A percentile compares a stretch with the other conserved stretches of the same genome.
Evolutionary conservation across 2,797 vertebrate genomes (phyloP).

Genomic region (Anabas testudineus): DNA sequence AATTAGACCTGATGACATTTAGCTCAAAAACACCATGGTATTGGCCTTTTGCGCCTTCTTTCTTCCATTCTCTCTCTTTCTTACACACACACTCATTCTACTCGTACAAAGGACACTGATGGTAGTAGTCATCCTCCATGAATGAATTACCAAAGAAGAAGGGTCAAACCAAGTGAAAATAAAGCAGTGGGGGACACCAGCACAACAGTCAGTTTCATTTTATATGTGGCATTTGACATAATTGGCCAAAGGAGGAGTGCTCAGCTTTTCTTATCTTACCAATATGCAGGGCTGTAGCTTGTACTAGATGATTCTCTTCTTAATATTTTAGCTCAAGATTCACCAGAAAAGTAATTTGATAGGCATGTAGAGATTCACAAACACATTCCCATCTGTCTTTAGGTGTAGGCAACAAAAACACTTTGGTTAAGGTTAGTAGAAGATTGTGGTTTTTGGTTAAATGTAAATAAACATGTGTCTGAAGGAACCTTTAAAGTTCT

Average conservation of each 20-base stretch:
- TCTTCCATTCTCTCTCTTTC: conserved; percentile 18
- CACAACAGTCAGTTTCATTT: conserved; percentile 35
- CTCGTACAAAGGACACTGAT: conserved; percentile 58
- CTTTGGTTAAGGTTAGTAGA: too few relatives aligned
- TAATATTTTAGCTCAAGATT: not conserved
- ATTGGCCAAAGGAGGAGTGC: conserved; percentile 27
- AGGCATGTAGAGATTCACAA: too few relatives aligned
- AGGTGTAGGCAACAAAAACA: too few relatives aligned
- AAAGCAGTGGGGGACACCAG: conserved; percentile 31
- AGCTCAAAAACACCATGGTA: conserved; percentile 80
- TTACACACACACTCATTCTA: conserved; percentile 28
- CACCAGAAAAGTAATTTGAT: too few relatives aligned
- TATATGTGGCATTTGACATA: conserved; percentile 61
- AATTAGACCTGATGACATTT: conserved; percentile 85
- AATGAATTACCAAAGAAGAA: conserved; percentile 46
- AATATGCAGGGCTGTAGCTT: not conserved
- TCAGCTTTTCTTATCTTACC: not conserved
- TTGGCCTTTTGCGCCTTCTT: conserved; percentile 70
- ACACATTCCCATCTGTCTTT: too few relatives aligned
- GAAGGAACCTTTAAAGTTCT: too few relatives aligned
- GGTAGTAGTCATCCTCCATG: conserved; percentile 45
- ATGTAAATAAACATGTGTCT: too few relatives aligned
- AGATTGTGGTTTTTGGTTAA: too few relatives aligned
- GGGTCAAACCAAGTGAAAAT: conserved; percentile 46
- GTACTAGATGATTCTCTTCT: not conserved